These are phyloP conservation scores for Coelopa pilipes DNA, from an alignment of 2,888 invertebrate species.

Conservation along the genomic window DNA sequence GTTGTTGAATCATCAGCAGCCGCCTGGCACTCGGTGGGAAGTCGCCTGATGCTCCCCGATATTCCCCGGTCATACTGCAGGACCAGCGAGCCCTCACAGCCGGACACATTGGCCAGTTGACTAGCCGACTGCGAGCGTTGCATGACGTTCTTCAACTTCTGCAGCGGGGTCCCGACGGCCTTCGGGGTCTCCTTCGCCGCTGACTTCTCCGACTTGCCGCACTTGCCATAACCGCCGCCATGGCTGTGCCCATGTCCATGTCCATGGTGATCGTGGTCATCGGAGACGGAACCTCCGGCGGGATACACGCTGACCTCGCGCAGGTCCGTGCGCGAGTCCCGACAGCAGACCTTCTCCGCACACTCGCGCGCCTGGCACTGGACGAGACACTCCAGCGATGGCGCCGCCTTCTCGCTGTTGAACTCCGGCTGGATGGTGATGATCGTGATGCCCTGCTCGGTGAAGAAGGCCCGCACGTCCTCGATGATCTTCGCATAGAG, in stretches of 20 bases:
- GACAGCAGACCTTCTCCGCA: slow-evolving; percentile 62
- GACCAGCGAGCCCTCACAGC: background rate
- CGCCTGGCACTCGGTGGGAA: background rate
- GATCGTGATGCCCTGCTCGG: slow-evolving; percentile 82
- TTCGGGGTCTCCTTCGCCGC: slow-evolving; percentile 45
- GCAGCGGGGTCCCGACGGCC: slow-evolving; percentile 44
- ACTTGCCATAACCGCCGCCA: slow-evolving; percentile 39
- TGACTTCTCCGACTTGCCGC: slow-evolving; percentile 5
- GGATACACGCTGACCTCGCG: slow-evolving; percentile 53
- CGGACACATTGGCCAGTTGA: background rate
- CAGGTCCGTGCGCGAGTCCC: slow-evolving; percentile 57
- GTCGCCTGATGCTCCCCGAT: background rate
- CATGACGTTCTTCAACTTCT: slow-evolving; percentile 33
- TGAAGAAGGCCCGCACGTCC: slow-evolving; percentile 79
- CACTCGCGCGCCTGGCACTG: slow-evolving; percentile 60
- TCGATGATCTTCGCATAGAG: slow-evolving; percentile 71
- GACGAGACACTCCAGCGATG: slow-evolving; percentile 59
- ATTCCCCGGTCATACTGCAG: background rate
- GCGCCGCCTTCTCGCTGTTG: slow-evolving; percentile 52
- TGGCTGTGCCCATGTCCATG: slow-evolving; percentile 13
- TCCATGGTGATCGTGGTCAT: slow-evolving; percentile 23
- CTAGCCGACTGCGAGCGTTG: slow-evolving; percentile 8
- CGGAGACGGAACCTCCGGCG: background rate
- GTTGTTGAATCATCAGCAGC: background rate
- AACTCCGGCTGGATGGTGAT: slow-evolving; percentile 92